A percentile compares a stretch with the other conserved stretches of the same genome.
phyloP scores from a whole-genome alignment of 2,888 invertebrate genomes.

The Ormyrus nitidulus region DNA sequence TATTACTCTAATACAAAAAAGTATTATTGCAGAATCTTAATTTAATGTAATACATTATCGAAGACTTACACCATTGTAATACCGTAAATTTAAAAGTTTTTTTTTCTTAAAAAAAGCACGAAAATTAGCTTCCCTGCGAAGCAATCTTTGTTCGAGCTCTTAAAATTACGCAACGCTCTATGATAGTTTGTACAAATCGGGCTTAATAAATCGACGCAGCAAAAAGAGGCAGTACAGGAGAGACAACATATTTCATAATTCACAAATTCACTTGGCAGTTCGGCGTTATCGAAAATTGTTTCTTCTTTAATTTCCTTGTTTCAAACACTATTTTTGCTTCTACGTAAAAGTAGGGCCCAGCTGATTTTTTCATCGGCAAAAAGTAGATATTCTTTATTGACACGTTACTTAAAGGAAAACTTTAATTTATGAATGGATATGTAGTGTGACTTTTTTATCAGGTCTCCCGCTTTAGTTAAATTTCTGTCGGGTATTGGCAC shows the following conservation, averaged over 20 bases:
- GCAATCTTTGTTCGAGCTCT: conserved; percentile 36
- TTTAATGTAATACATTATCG: not conserved
- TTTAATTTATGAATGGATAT: conserved; percentile 40
- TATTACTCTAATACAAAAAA: not conserved
- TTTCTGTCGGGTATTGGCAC: conserved; percentile 72
- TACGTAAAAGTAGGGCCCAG: conserved; percentile 36
- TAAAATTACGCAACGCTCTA: conserved; percentile 55
- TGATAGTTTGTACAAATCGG: conserved; percentile 59
- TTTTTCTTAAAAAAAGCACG: not conserved
- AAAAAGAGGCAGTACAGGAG: conserved; percentile 43
- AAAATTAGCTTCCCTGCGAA: conserved; percentile 16
- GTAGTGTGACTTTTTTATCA: conserved; percentile 47
- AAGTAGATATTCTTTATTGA: conserved; percentile 14
- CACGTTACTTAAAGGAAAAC: conserved; percentile 26
- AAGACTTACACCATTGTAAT: too few species aligned
- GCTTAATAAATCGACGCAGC: conserved; percentile 46
- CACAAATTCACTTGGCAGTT: conserved; percentile 65
- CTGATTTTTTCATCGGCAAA: conserved; percentile 33
- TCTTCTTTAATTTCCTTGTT: conserved; percentile 11
- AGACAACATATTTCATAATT: conserved; percentile 27
- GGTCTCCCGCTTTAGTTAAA: conserved; percentile 63
- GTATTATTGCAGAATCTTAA: not conserved
- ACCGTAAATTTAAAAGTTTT: not conserved
- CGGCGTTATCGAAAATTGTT: conserved; percentile 60
- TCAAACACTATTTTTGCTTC: not conserved